Percentiles rank a stretch among this genome's conserved stretches.
These are phyloP conservation scores for Sceloporus undulatus DNA, from an alignment of 2,113 vertebrate genomes.

Conservation along the genomic window DNA sequence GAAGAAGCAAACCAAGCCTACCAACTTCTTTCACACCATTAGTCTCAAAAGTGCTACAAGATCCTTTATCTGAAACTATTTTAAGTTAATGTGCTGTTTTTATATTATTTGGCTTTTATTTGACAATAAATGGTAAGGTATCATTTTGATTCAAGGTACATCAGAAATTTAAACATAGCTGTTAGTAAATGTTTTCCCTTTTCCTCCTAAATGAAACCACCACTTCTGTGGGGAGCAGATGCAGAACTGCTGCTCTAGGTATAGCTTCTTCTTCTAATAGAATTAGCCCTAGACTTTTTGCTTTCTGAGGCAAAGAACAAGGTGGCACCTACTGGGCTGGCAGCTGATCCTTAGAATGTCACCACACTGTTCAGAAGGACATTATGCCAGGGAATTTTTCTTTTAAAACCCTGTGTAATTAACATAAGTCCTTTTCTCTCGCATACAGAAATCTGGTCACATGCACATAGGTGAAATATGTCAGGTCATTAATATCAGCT, in stretches of 20 bases:
- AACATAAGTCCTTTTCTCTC: slow-evolving; percentile 47
- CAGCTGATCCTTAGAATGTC: neutral
- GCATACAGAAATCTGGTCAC: slow-evolving; percentile 47
- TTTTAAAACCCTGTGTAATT: slow-evolving; percentile 33
- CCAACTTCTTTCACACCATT: too few species aligned
- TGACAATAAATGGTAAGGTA: slow-evolving; percentile 4
- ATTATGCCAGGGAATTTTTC: neutral
- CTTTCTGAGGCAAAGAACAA: too few species aligned
- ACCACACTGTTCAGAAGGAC: neutral
- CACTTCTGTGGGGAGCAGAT: neutral
- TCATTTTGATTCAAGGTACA: neutral
- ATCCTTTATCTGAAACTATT: too few species aligned
- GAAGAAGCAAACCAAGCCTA: too few species aligned
- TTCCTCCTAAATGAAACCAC: neutral
- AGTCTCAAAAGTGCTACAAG: too few species aligned
- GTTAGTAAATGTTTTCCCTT: neutral
- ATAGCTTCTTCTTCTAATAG: neutral
- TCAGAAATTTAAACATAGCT: neutral
- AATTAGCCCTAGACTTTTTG: too few species aligned
- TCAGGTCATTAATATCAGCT: slow-evolving; percentile 74
- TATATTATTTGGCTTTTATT: neutral
- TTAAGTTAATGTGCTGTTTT: neutral
- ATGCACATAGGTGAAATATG: slow-evolving; percentile 55
- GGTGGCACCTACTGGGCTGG: too few species aligned
- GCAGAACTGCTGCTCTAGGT: neutral